These are phyloP conservation scores for Capreolus pygargus DNA, from an alignment of 2,113 vertebrate genomes.

Conservation along the genomic window DNA sequence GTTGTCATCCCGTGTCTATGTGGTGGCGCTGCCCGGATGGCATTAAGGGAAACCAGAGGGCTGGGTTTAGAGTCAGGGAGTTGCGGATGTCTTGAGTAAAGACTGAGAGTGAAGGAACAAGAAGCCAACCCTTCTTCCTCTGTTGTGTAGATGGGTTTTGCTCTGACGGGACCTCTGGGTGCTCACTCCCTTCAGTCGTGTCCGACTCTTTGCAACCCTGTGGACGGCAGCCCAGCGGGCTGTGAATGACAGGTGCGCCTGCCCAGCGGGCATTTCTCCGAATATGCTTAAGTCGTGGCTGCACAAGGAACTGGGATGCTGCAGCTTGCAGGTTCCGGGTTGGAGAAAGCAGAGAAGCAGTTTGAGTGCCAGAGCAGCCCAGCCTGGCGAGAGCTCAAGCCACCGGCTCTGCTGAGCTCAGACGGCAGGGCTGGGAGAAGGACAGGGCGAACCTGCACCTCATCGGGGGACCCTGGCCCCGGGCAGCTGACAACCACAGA, in stretches of 20 bases:
- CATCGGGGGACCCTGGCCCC: too few relatives aligned
- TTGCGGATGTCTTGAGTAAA: background rate
- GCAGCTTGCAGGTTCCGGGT: background rate
- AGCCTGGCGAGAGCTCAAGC: background rate
- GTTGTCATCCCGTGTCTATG: background rate
- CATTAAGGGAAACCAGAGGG: background rate
- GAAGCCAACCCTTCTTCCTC: background rate
- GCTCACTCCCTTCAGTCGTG: background rate
- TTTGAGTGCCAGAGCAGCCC: background rate
- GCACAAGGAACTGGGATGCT: background rate
- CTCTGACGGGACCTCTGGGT: background rate
- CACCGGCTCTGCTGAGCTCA: background rate
- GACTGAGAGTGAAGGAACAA: background rate
- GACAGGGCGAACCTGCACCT: background rate
- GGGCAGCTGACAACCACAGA: background rate
- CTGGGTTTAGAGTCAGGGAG: background rate
- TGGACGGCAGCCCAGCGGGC: background rate
- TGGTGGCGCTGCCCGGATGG: too few relatives aligned
- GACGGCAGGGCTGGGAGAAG: background rate
- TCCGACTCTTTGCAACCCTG: accelerated
- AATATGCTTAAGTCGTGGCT: too few relatives aligned
- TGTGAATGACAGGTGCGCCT: background rate
- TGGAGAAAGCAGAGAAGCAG: background rate
- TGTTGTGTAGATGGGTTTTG: background rate
- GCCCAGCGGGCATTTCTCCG: background rate